Conservation (phyloP, 64 coral and sea anemone species). For the Montipora sp. region DNA sequence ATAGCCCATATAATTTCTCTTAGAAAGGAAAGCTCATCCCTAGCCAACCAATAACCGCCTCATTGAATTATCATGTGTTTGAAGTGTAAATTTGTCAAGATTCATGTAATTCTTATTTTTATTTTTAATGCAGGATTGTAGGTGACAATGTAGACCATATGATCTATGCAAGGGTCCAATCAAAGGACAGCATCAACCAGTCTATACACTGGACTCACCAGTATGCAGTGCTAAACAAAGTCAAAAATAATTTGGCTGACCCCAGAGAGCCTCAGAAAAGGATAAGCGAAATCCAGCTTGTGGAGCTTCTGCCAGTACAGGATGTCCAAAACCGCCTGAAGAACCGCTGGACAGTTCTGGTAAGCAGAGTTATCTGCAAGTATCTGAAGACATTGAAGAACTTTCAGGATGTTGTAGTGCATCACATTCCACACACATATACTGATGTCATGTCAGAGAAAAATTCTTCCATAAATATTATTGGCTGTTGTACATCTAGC, state of each 20-base stretch:
- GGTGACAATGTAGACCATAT: conserved; percentile 67
- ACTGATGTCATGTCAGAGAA: conserved; percentile 59
- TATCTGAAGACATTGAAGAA: conserved; percentile 62
- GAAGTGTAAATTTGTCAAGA: not conserved
- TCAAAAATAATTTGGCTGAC: conserved; percentile 4
- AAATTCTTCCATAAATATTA: conserved; percentile 2
- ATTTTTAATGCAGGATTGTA: conserved; percentile 56
- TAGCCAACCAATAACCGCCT: not conserved
- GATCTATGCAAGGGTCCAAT: conserved; percentile 58
- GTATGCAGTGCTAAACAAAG: conserved; percentile 51
- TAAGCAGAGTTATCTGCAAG: conserved; percentile 49
- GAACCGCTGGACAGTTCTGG: conserved; percentile 31
- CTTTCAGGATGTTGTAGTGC: conserved; percentile 31
- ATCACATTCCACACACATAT: conserved; percentile 64
- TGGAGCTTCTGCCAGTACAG: conserved; percentile 35
- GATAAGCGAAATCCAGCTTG: conserved; percentile 11
- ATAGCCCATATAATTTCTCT: conserved; percentile 23
- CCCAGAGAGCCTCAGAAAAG: not conserved
- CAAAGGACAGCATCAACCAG: conserved; percentile 36
- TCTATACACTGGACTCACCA: conserved; percentile 71
- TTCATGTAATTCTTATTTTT: not conserved
- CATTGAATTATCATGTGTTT: not conserved
- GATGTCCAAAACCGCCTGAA: conserved; percentile 42
- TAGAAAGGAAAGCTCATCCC: conserved; percentile 22
- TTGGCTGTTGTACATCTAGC: not conserved